Evolutionary conservation across 2,888 invertebrate genomes (phyloP), one percentile per base, ranked within the genome.

Genomic region (Lithophane ornitopus): DNA sequence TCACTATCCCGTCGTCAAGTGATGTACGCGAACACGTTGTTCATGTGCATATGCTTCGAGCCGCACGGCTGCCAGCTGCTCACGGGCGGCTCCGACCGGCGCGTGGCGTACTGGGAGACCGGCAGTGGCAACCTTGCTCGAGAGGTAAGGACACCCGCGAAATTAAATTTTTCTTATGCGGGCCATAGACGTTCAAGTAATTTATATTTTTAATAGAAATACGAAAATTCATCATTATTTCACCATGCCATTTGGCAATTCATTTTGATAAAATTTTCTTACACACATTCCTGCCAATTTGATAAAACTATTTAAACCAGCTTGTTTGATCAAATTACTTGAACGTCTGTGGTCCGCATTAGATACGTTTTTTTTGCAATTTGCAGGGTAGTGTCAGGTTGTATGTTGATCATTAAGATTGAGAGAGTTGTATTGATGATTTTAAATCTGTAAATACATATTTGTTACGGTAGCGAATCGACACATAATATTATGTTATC

Each of bases 21-120:
- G 88, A 97, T 99, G 87, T 98, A 98, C 92, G 98, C 98, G 6
- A 99, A 98, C 93, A 98, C 98, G 7, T 97, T 98, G 94, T 98
- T 98, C 95, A 98, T 98, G 97, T 97, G 98, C 89, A 97, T 98
- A 0, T 96, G 97, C 81, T 98, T 97, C 93, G 97, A 97, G 92
- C 98, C 98, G 16, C 97, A 95, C 8, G 98, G 98, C 52, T 98
- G 98, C 56, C 98, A 98, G 93, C 97, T 98, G 77, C 94, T 98
- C 26, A 98, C 98, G 0, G 98, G 98, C 74, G 99, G 99, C 71
- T 98, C 98, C 0, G 99, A 99, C 94, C 97, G 99, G 11, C 98
- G 98, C 87, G 97, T 98, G 76, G 97, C 98, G 52, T 99, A 99
- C 94, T 99, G 99, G 99, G 99, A 99, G 95, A 97, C 97, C 0